phyloP scores from a whole-genome alignment of 2,797 vertebrate genomes.

The Lithobates sylvaticus region DNA sequence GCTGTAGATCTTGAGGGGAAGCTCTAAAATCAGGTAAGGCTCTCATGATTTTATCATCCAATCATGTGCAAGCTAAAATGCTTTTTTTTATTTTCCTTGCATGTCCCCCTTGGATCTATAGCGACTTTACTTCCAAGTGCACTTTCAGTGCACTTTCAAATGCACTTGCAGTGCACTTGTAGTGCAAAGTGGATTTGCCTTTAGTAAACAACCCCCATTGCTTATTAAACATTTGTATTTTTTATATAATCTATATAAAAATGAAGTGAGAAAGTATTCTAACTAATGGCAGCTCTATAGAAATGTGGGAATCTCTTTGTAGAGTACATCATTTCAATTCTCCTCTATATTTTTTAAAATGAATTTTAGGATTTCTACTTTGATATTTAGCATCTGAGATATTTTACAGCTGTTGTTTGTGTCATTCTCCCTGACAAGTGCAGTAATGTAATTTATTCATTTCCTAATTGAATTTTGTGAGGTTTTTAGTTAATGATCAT shows the following conservation, averaged over 20 bases:
- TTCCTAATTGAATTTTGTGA: slow-evolving; percentile 27
- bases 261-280: not conserved
- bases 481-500: slow-evolving; percentile 25
- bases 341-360: slow-evolving; percentile 13
- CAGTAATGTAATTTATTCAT: slow-evolving; percentile 27
- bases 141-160: too few relatives aligned
- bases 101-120: too few relatives aligned
- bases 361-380: slow-evolving; percentile 23
- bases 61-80: too few relatives aligned
- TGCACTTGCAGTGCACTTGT: too few relatives aligned
- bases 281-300: not conserved
- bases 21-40: too few relatives aligned
- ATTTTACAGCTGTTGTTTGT: slow-evolving; percentile 41
- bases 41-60: too few relatives aligned
- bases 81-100: too few relatives aligned
- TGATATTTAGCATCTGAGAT: slow-evolving; percentile 29
- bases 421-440: slow-evolving; percentile 27
- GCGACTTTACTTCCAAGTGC: too few relatives aligned
- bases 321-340: slow-evolving; percentile 34
- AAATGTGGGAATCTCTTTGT: slow-evolving; percentile 9
- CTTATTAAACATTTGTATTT: not conserved
- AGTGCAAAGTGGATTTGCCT: too few relatives aligned
- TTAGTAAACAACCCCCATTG: too few relatives aligned
- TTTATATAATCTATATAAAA: not conserved
- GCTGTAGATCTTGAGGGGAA: too few relatives aligned